A percentile compares a stretch with the other conserved stretches of the same genome.
Conservation (phyloP, 2,888 invertebrate species). For the Synergus japonicus region DNA sequence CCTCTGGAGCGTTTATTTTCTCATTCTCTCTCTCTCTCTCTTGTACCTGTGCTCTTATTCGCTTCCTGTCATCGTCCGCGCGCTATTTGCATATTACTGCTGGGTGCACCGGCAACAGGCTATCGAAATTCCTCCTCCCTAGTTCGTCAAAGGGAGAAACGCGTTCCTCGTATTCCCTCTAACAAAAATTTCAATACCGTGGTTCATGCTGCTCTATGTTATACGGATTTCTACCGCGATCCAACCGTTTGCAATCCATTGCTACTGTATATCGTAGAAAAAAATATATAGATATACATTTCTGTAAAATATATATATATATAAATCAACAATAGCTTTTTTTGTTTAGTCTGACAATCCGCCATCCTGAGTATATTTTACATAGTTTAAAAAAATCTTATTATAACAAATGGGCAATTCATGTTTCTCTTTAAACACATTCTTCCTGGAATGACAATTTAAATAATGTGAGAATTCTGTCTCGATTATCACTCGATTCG, state of each 20-base stretch:
- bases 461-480: neutral
- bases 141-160: constrained; percentile 62
- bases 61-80: constrained; percentile 63
- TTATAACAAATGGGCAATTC: neutral
- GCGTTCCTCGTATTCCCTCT: constrained; percentile 60
- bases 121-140: constrained; percentile 62
- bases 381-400: neutral
- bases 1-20: neutral
- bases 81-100: constrained; percentile 72
- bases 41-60: neutral
- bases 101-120: constrained; percentile 67
- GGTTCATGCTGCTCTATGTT: constrained; percentile 50
- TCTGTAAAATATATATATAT: no score
- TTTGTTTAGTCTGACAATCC: no score
- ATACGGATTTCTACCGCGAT: constrained; percentile 21
- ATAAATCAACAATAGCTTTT: no score
- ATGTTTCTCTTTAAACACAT: neutral
- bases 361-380: no score
- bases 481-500: neutral
- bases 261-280: neutral
- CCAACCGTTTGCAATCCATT: constrained; percentile 12
- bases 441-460: neutral
- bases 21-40: neutral
- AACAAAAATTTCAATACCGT: constrained; percentile 68
- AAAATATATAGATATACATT: constrained; percentile 1